Evolutionary conservation across 2,113 vertebrate genomes (phyloP), one percentile per base, ranked within the genome.

Genomic region (Gallinago jamesoni): DNA sequence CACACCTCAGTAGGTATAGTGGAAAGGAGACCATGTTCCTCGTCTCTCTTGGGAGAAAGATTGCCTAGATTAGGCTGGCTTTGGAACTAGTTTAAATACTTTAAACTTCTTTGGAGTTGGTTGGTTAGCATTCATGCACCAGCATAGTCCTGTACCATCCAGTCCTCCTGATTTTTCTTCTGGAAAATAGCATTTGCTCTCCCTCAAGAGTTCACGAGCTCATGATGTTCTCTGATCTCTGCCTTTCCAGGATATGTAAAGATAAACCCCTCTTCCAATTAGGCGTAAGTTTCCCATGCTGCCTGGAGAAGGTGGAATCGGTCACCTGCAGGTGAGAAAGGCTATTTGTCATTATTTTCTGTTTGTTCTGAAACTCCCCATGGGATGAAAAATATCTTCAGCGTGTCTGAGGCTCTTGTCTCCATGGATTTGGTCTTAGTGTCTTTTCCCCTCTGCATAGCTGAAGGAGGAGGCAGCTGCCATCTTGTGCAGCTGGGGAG

Each of bases 251-350:
- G 93, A 92, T 98, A 86, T 83, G 82, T 3, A 80, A 95, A 95
- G 59, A 84, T 33, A 93, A 95, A 93, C 7, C 27, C 35, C 97
- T 97, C 72, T 94, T 98, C 62, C 81, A 64, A 0, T 48, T 98
- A 74, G 94, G 79, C 9, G 0, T 97, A 55, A 90, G 73, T 33
- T 98, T 98, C 72, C 95, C 96, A 31, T 31, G 1, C 21, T 94
- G 59, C 41, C 69, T n/a, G 30, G 91, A 97, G 76, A 95, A 95
- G 27, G 70, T 80, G 24, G 96, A 97, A 37, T 80, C 89, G 5
- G 22, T 85, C 1, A 3, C 83, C 50, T 85, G 69, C 93, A 98
- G 98, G 98, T 98, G 64, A 93, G 97, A 94, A 22, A 3, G 3
- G 6, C 18, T 27, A 3, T 74, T 72, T 90, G 9, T 55, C 37